Evolutionary conservation across 2,888 invertebrate genomes (phyloP).

Genomic region (Euproctis similis): DNA sequence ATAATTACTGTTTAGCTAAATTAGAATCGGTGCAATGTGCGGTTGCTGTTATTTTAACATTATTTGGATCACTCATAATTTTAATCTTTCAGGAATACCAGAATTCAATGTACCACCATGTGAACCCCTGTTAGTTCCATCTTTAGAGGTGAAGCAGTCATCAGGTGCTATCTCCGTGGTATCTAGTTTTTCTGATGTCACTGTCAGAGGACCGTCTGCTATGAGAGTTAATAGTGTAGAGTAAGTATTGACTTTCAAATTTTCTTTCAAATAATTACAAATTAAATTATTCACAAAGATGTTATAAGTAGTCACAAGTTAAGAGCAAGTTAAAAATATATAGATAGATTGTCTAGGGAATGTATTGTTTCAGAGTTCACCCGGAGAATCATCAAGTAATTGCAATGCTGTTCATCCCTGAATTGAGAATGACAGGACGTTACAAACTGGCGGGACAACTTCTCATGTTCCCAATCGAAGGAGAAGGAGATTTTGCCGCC

Average conservation of each 20-base stretch:
- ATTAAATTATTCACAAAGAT: too few relatives aligned
- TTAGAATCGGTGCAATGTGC: too few relatives aligned
- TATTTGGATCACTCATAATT: too few relatives aligned
- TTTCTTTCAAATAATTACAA: too few relatives aligned
- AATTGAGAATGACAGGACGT: slow-evolving; percentile 77
- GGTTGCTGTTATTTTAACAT: too few relatives aligned
- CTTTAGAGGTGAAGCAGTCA: slow-evolving; percentile 77
- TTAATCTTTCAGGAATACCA: slow-evolving; percentile 66
- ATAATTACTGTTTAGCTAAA: too few relatives aligned
- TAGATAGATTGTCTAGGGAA: too few relatives aligned
- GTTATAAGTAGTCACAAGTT: too few relatives aligned
- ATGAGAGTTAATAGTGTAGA: slow-evolving; percentile 76
- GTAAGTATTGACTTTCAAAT: slow-evolving; percentile 54
- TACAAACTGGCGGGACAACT: slow-evolving; percentile 82
- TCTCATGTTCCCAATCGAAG: slow-evolving; percentile 83
- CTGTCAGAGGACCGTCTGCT: slow-evolving; percentile 76
- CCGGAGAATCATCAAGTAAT: slow-evolving; percentile 73
- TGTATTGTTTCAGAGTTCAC: slow-evolving; percentile 70
- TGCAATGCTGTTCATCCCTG: slow-evolving; percentile 79
- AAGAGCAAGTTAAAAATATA: too few relatives aligned
- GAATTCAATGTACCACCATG: slow-evolving; percentile 78
- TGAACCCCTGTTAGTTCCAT: slow-evolving; percentile 78
- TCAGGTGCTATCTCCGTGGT: slow-evolving; percentile 77
- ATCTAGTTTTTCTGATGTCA: slow-evolving; percentile 77
- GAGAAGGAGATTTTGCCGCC: slow-evolving; percentile 79